Evolutionary conservation across 53 echinoderm and acorn worm species (phyloP).

Genomic region (Antedon mediterranea): DNA sequence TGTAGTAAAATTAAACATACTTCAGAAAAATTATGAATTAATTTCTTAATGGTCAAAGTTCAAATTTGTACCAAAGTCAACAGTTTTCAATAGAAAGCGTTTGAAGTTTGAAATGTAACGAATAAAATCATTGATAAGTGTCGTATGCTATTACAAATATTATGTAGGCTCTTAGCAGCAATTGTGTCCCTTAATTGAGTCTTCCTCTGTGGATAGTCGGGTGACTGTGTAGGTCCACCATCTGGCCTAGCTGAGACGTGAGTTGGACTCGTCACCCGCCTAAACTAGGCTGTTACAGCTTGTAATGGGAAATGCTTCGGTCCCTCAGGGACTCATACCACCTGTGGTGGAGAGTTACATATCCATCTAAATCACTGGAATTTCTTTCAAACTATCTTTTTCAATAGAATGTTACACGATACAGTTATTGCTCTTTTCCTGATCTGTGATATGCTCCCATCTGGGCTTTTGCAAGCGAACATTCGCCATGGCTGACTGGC

Average conservation of each 20-base stretch:
- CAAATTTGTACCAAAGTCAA: too few relatives aligned
- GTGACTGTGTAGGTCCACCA: not conserved
- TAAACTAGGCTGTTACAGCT: not conserved
- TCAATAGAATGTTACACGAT: slow-evolving; percentile 1
- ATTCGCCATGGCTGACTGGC: not conserved
- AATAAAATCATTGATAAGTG: not conserved
- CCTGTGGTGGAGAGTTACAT: not conserved
- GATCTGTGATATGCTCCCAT: not conserved
- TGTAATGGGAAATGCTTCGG: not conserved
- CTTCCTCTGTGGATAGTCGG: not conserved
- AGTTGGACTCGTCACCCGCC: not conserved
- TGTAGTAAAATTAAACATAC: too few relatives aligned
- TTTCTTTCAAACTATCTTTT: slow-evolving; percentile 1
- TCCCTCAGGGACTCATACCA: not conserved
- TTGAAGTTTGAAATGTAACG: not conserved
- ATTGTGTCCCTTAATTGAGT: not conserved
- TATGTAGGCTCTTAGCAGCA: slow-evolving; percentile 1
- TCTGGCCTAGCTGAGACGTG: not conserved
- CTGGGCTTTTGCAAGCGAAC: not conserved
- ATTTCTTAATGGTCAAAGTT: too few relatives aligned
- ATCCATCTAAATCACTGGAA: not conserved
- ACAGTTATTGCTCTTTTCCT: not conserved
- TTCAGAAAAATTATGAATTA: too few relatives aligned
- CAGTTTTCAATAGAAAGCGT: too few relatives aligned
- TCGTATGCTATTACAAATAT: not conserved